A percentile compares a stretch with the other conserved stretches of the same genome.
These are phyloP conservation scores for Tortrix viridana DNA, from an alignment of 2,888 invertebrate species.

Conservation along the genomic window DNA sequence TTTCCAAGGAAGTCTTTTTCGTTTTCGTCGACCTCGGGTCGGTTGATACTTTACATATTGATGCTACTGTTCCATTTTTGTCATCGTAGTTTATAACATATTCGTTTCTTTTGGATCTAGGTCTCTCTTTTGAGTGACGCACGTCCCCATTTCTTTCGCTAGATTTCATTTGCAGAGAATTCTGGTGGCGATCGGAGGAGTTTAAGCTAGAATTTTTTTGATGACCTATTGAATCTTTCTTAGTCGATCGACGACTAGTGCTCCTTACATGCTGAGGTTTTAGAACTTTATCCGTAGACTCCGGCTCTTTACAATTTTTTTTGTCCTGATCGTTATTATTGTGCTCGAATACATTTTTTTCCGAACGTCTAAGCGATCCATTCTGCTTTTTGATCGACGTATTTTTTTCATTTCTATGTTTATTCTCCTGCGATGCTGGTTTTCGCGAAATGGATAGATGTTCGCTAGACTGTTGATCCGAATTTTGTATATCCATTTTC, in stretches of 20 bases:
- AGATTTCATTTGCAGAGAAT: conserved; percentile 40
- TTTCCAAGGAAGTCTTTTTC: conserved; percentile 58
- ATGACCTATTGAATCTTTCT: conserved; percentile 22
- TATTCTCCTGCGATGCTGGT: conserved; percentile 34
- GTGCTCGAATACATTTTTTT: conserved; percentile 14
- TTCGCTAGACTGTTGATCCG: conserved; percentile 18
- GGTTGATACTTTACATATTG: conserved; percentile 70
- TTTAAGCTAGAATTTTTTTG: conserved; percentile 26
- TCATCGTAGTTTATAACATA: conserved; percentile 79
- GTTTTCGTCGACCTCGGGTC: conserved; percentile 57
- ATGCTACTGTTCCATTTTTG: conserved; percentile 77
- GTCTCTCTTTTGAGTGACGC: conserved; percentile 43
- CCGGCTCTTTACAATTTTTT: neutral
- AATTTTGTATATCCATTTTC: neutral
- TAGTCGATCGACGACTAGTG: conserved; percentile 30
- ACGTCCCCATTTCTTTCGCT: conserved; percentile 47
- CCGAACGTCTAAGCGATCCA: conserved; percentile 13
- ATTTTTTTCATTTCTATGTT: conserved; percentile 34
- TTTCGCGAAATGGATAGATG: neutral
- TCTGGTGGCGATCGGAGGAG: conserved; percentile 31
- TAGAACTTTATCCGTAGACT: neutral
- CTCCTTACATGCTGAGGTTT: conserved; percentile 25
- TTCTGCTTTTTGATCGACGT: conserved; percentile 9
- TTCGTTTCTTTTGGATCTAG: conserved; percentile 62
- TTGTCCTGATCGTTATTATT: conserved; percentile 5